Evolutionary conservation across 2,113 vertebrate genomes (phyloP).

Genomic region (Cephalopterus ornatus): DNA sequence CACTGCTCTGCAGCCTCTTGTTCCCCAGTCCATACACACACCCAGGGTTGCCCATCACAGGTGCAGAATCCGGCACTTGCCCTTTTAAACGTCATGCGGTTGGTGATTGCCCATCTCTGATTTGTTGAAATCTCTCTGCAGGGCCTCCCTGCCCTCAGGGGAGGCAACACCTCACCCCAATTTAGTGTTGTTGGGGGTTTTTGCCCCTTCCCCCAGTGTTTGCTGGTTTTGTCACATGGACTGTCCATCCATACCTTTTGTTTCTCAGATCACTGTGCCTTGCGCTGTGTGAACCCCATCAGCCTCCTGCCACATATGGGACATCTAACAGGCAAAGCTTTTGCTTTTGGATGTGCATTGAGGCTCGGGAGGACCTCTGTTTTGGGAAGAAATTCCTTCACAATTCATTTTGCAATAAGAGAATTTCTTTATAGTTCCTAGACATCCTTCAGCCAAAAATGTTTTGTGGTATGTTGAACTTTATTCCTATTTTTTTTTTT

Average conservation of each 20-base stretch:
- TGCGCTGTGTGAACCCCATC: background rate
- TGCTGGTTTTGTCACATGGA: background rate
- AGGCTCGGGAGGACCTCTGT: background rate
- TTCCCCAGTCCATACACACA: background rate
- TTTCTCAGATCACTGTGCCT: background rate
- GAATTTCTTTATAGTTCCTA: background rate
- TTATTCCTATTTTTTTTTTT: background rate
- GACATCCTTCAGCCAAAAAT: slow-evolving; percentile 22
- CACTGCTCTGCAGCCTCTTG: background rate
- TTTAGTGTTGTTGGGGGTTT: background rate
- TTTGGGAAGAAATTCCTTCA: background rate
- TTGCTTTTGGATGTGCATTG: background rate
- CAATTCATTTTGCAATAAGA: slow-evolving; percentile 54
- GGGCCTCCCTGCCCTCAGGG: background rate
- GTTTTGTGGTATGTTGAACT: background rate
- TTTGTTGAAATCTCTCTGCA: background rate
- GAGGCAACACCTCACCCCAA: background rate
- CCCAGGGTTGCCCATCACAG: background rate
- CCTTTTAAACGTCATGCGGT: background rate
- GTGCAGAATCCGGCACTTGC: background rate
- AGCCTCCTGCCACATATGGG: background rate
- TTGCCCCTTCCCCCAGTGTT: background rate
- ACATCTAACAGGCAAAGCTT: background rate
- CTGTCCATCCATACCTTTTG: background rate
- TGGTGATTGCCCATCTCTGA: background rate